Evolutionary conservation across 2,888 invertebrate genomes (phyloP), one percentile per base, ranked within the genome.

Genomic region (Epistrophe grossulariae): DNA sequence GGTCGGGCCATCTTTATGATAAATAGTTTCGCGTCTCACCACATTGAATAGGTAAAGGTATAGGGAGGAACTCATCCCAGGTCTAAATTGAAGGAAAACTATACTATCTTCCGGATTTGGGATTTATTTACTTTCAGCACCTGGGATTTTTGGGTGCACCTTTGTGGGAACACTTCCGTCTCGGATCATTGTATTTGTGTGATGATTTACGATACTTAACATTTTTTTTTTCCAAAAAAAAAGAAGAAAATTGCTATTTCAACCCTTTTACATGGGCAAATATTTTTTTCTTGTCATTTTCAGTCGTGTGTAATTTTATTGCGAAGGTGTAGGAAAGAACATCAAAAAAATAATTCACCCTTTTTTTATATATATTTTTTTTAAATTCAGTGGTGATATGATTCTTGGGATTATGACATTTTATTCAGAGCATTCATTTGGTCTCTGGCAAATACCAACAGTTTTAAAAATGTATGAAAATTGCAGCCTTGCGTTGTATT

Each of bases 401-500:
- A 79, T 62, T 64, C 60, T 64, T n/a, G 38, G 82, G 81, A 85
- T 85, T 85, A 85, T 85, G 85, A 85, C 82, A 85, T 85, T 85
- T 81, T 82, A 85, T 82, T 74, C 82, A 70, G 78, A 31, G 78
- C 82, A 79, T 85, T 70, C 57, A 74, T 85, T 50, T 24, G 43
- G 24, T 11, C 11, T 59, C 35, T 59, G 48, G 62, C 28, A 74
- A 50, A 79, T 48, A 74, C 76, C 64, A 40, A 70, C 70, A 73
- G 59, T 71, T 55, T 72, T 77, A 84, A 80, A 60, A n/a, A 9
- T 79, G 62, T 40, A 71, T 40, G 40, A 40, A 79, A 72, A 76
- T 50, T 70, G 70, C 81, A 85, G 85, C 50, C 50, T 79, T 59
- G 60, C 31, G 5, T 4, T 4, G 9, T 8, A 24, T 52, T 24